Base-by-base conservation (phyloP, 2,888 invertebrate genomes). In the Dicranocentrus wangi region DNA sequence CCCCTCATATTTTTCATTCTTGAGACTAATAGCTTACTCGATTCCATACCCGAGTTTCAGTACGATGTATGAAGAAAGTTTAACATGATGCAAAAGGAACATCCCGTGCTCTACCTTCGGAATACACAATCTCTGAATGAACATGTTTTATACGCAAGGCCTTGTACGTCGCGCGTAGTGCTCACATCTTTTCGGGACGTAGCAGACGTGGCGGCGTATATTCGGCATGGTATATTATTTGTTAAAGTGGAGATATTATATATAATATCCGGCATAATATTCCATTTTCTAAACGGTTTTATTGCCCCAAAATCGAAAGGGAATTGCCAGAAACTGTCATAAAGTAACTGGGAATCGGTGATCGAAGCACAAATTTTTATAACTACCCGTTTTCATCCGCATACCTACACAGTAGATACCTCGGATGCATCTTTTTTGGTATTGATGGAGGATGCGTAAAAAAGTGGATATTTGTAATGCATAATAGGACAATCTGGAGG, bases 1-100 rank as follows among this genome's bases (percentile, higher is more conserved):
- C 53, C 63, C 23, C 63, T 78, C 78, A 78, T 78, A 78, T 78
- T 78, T 78, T 78, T 78, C 65, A 70, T 63, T 78, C 61, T 65
- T 25, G 78, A 70, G 78, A 78, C 78, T 78, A 70, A 78, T 78
- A 70, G 70, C 69, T 76, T 51, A 61, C 55, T 39, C 75, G 25
- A 39, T 75, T 75, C 55, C 58, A 55, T 66, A 66, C 55, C 58
- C 75, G n/a, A n/a, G n/a, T 39, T 15, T 53, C 27, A 39, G 39
- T 39, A 13, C 39, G 7, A 39, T 39, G 39, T 13, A 39, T 8
- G 7, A 39, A 8, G 39, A 39, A 39, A 39, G 39, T 39, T 39
- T 39, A 39, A 39, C n/a, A n/a, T n/a, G 39, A 39, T 39, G 39
- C 39, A 39, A 39, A 39, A 39, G 13, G 39, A 13, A n/a, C n/a